Conservation (phyloP, 1,140 invertebrate species). For the Riptortus pedestris region DNA sequence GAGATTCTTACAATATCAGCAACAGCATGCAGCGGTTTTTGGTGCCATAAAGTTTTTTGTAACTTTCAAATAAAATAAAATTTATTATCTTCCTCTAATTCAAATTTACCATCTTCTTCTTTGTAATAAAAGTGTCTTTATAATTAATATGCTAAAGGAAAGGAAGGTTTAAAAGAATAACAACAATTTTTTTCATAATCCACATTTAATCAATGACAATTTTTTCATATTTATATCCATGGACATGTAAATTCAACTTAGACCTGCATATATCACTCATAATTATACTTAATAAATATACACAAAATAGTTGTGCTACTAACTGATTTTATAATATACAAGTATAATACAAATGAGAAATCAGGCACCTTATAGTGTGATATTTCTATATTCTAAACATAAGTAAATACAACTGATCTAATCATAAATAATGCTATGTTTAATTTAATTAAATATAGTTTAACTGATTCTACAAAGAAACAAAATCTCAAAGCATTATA, state of each 20-base stretch:
- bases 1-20: no score
- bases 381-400: not conserved
- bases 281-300: not conserved
- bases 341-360: not conserved
- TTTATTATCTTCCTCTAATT: no score
- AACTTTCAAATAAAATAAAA: no score
- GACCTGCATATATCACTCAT: not conserved
- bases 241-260: not conserved
- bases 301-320: slow-evolving; percentile 1
- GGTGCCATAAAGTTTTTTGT: no score
- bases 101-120: no score
- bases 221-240: not conserved
- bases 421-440: not conserved
- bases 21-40: no score
- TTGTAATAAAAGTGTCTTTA: no score
- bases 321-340: not conserved
- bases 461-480: not conserved
- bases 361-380: not conserved
- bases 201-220: slow-evolving; percentile 8
- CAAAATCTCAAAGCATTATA: not conserved
- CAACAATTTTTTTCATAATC: not conserved
- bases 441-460: not conserved
- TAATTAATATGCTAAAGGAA: no score
- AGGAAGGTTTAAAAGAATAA: no score
- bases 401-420: not conserved